Evolutionary conservation across 2,113 vertebrate genomes (phyloP).

Genomic region (Perca schrenkii): DNA sequence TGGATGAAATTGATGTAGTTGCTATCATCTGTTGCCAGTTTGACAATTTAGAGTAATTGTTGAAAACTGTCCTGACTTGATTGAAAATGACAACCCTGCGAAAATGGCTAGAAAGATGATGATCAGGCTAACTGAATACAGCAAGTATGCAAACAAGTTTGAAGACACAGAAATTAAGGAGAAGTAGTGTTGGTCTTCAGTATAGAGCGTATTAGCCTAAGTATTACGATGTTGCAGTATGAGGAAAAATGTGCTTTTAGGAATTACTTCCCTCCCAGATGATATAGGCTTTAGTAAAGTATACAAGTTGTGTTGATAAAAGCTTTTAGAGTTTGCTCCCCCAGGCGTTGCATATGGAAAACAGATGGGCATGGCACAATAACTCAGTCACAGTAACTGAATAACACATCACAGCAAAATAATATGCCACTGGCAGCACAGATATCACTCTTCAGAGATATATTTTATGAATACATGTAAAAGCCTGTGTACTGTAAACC

Average conservation of each 20-base stretch:
- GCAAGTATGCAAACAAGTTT: no score
- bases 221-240: background rate
- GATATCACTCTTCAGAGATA: slow-evolving; percentile 32
- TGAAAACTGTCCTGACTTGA: background rate
- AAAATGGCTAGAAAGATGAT: background rate
- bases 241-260: slow-evolving; percentile 24
- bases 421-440: slow-evolving; percentile 18
- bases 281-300: slow-evolving; percentile 16
- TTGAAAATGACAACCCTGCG: background rate
- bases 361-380: slow-evolving; percentile 43
- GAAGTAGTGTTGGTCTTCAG: background rate
- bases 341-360: slow-evolving; percentile 26
- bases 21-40: background rate
- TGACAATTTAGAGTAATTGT: slow-evolving; percentile 9
- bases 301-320: slow-evolving; percentile 44
- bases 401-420: slow-evolving; percentile 43
- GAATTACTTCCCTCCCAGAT: background rate
- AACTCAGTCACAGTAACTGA: slow-evolving; percentile 34
- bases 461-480: slow-evolving; percentile 34
- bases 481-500: slow-evolving; percentile 37
- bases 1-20: slow-evolving; percentile 1
- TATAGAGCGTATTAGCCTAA: background rate
- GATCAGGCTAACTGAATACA: background rate
- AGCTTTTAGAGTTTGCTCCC: slow-evolving; percentile 45
- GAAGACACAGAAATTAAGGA: background rate